Evolutionary conservation across 2,797 vertebrate genomes (phyloP), one percentile per base, ranked within the genome.

Genomic region (Mallotus villosus): DNA sequence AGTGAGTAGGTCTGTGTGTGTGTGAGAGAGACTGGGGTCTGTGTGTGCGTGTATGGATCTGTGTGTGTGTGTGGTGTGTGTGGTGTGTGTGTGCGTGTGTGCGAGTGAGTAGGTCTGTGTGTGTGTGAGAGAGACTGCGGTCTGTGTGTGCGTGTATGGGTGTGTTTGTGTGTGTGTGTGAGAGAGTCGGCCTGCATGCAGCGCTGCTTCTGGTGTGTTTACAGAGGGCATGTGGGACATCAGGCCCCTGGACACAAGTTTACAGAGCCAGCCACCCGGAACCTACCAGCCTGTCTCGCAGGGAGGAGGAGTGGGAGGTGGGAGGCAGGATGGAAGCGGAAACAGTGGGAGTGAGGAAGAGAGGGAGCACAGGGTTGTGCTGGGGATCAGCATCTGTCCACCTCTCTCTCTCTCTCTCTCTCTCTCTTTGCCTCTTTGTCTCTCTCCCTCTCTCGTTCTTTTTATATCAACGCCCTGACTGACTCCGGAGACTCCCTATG

Each of bases 391-490:
- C 17, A 63, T 63, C 21, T 55, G 12, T 29, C 32, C 11, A 9
- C 12, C 27, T 22, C 27, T 22, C 16, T 6, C 21, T 59, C 51
- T 34, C 27, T 22, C 27, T 22, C 16, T 6, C 21, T 59, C 51
- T 34, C 53, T 25, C n/a, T 12, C 16, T 25, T 24, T 27, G 8
- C 11, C 12, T 32, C 8, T 29, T 7, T 32, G 3, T 63, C 25
- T 25, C 62, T 17, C 16, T 27, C 41, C 67, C 73, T 60, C 68
- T 74, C 57, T 32, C 32, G 6, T 67, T 27, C 57, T 9, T 17
- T 34, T 41, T 16, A 71, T 69, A 75, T 77, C 78, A 81, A 67
- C 72, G 73, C 24, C 34, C 6, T 41, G 21, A 16, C 32, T 29
- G 46, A 25, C 59, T 32, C 46, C 27, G 63, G 34, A 24, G 19